Percentiles rank a stretch among this genome's conserved stretches.
Evolutionary conservation across 92 coral and sea anemone genomes (phyloP).

Genomic region (Umimayanthus kanabou): DNA sequence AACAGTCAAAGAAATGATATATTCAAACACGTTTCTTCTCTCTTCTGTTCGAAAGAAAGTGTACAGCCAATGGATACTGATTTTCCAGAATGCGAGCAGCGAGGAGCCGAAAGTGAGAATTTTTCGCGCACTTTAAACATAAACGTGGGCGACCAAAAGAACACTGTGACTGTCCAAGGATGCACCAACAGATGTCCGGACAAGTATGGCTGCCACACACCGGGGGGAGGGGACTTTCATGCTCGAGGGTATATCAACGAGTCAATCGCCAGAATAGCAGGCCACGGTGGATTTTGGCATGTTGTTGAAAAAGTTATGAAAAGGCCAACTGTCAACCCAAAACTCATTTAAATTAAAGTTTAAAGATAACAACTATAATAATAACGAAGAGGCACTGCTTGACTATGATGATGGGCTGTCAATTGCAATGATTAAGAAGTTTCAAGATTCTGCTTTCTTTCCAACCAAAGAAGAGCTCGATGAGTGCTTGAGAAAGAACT

Average conservation of each 20-base stretch:
- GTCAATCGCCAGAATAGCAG: conserved; percentile 43
- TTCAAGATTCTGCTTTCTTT: conserved; percentile 31
- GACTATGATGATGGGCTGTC: conserved; percentile 60
- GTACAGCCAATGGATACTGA: no score
- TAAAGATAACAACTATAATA: conserved; percentile 42
- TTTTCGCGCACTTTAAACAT: conserved; percentile 42
- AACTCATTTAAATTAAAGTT: conserved; percentile 36
- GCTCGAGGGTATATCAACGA: conserved; percentile 35
- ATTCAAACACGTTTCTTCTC: no score
- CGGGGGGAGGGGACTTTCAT: conserved; percentile 42
- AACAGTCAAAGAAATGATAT: no score
- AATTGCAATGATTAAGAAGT: conserved; percentile 54
- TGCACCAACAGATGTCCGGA: conserved; percentile 51
- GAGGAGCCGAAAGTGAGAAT: no score
- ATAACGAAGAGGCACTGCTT: conserved; percentile 50
- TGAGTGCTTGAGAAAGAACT: no score
- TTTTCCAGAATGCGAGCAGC: no score
- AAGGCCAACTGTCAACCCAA: conserved; percentile 40
- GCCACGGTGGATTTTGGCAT: conserved; percentile 46
- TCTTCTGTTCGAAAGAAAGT: no score
- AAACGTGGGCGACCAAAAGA: conserved; percentile 46
- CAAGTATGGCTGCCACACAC: conserved; percentile 41
- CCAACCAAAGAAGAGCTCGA: conserved; percentile 40
- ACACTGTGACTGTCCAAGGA: conserved; percentile 39
- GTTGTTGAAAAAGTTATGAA: conserved; percentile 28